Conservation (phyloP, 2,113 vertebrate species). For the Eclectus roratus region DNA sequence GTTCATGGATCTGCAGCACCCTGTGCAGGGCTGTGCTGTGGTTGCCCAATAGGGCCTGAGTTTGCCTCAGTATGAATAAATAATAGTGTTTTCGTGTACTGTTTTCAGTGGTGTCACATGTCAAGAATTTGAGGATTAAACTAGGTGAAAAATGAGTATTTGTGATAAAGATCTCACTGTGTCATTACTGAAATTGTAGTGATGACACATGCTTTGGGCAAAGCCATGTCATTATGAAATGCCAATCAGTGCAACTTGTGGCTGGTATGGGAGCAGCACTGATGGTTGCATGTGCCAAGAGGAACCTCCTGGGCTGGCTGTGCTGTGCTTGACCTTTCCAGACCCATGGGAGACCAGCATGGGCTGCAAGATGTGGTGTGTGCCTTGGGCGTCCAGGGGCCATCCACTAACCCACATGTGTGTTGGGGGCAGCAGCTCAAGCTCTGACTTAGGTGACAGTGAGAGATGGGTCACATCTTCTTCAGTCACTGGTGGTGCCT, state of each 20-base stretch:
- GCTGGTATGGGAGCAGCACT: neutral
- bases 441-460: neutral
- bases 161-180: neutral
- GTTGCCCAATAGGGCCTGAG: fast-evolving
- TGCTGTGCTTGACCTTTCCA: neutral
- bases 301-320: constrained; percentile 14
- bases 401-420: neutral
- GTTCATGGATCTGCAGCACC: fast-evolving
- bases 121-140: neutral
- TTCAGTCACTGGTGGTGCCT: neutral
- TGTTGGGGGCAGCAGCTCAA: neutral
- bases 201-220: neutral
- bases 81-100: fast-evolving
- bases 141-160: neutral
- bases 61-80: fast-evolving
- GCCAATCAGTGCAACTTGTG: neutral
- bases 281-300: neutral
- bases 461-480: neutral
- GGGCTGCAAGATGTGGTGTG: neutral
- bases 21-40: neutral
- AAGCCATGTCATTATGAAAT: fast-evolving
- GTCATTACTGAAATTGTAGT: neutral
- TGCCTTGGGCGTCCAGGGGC: neutral
- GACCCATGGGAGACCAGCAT: neutral
- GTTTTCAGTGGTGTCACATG: fast-evolving